Evolutionary conservation across 2,888 invertebrate species (phyloP).

Genomic region (Andrena flavipes): DNA sequence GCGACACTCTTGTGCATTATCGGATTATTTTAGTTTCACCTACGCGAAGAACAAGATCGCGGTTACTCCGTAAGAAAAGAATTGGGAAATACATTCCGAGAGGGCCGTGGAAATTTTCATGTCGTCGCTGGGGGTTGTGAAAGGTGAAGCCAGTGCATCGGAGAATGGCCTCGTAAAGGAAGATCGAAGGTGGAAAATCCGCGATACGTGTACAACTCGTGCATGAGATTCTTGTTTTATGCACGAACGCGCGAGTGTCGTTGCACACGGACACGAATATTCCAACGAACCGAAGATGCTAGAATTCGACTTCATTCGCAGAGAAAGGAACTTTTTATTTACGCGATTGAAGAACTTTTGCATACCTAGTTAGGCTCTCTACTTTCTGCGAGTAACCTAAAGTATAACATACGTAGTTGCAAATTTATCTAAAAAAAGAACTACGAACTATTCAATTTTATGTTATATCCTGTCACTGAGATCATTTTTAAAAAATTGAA

Average conservation of each 20-base stretch:
- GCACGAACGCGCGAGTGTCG: constrained; percentile 24
- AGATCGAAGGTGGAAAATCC: constrained; percentile 46
- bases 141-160: constrained; percentile 20
- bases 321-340: no score
- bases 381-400: no score
- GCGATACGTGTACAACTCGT: neutral
- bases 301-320: no score
- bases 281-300: neutral
- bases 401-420: no score
- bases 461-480: no score
- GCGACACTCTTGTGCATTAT: neutral
- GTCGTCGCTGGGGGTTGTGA: constrained; percentile 4
- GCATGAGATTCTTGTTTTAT: constrained; percentile 32
- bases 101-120: constrained; percentile 1
- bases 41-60: neutral
- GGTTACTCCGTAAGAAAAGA: neutral
- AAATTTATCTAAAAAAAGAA: no score
- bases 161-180: constrained; percentile 39
- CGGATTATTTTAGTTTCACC: neutral
- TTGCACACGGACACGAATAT: neutral
- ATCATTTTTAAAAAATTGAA: no score
- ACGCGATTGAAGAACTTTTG: no score
- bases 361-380: no score
- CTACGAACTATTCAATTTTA: no score
- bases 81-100: neutral